phyloP scores from a whole-genome alignment of 2,797 vertebrate genomes.

The Serranus cabrilla region DNA sequence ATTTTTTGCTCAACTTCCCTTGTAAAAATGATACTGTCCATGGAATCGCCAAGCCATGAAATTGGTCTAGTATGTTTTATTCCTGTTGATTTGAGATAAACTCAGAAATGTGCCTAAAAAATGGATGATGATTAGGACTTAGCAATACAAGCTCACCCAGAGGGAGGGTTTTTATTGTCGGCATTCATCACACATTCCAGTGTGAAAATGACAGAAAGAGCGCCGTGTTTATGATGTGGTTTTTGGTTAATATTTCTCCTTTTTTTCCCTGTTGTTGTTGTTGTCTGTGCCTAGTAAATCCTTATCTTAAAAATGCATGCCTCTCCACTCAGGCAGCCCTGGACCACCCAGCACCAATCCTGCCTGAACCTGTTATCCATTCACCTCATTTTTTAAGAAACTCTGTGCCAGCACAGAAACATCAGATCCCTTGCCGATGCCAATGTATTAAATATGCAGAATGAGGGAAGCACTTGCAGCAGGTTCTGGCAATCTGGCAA shows the following conservation, averaged over 20 bases:
- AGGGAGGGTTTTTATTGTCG: conserved; percentile 31
- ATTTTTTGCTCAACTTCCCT: conserved; percentile 56
- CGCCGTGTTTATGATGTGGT: conserved; percentile 24
- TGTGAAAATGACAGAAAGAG: conserved; percentile 22
- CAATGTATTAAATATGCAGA: conserved; percentile 71
- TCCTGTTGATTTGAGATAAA: conserved; percentile 53
- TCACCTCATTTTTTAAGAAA: conserved; percentile 81
- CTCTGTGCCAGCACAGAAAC: conserved; percentile 59
- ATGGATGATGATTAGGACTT: conserved; percentile 35
- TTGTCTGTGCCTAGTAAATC: conserved; percentile 54
- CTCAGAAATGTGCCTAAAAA: conserved; percentile 34
- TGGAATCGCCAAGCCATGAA: conserved; percentile 52
- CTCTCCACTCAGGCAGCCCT: conserved; percentile 49
- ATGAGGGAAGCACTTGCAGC: conserved; percentile 23
- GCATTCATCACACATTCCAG: conserved; percentile 27
- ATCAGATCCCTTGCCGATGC: conserved; percentile 63
- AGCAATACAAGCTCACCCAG: conserved; percentile 14
- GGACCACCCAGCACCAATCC: conserved; percentile 61
- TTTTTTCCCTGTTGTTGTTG: not conserved
- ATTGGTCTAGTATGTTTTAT: conserved; percentile 60
- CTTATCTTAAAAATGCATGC: conserved; percentile 74
- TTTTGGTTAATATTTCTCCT: conserved; percentile 19
- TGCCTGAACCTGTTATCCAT: conserved; percentile 77
- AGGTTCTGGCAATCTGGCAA: conserved; percentile 26
- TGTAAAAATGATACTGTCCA: conserved; percentile 49